Conservation (phyloP, 2,888 invertebrate species). For the Nomada lathburiana region DNA sequence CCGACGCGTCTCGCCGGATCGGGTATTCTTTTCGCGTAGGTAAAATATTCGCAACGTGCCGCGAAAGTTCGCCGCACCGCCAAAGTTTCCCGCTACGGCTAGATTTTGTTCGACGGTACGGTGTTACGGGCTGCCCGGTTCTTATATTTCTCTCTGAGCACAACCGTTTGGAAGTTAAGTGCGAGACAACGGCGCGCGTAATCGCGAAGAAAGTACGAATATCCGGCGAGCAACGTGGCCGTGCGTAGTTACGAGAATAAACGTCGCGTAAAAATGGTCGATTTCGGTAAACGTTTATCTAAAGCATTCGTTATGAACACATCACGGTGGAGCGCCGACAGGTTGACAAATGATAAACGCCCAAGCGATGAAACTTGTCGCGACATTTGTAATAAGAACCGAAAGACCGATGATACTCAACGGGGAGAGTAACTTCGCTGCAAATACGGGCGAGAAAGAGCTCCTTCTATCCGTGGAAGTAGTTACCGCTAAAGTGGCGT, state of each 20-base stretch:
- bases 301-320: conserved; percentile 3
- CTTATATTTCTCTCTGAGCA: conserved; percentile 10
- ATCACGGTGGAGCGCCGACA: background rate
- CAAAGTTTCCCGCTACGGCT: conserved; percentile 55
- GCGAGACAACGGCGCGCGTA: background rate
- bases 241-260: background rate
- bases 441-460: conserved; percentile 30
- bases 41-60: conserved; percentile 59
- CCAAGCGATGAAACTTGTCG: background rate
- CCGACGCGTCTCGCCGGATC: background rate
- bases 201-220: conserved; percentile 5
- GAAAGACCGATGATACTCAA: background rate
- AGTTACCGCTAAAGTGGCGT: conserved; percentile 59
- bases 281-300: background rate
- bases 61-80: conserved; percentile 43
- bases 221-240: too few species aligned
- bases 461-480: conserved; percentile 30
- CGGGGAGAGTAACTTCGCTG: conserved; percentile 44
- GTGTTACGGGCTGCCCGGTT: conserved; percentile 41
- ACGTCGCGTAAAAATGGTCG: background rate
- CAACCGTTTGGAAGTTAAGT: conserved; percentile 13
- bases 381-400: conserved; percentile 16
- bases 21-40: conserved; percentile 60
- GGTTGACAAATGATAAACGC: conserved; percentile 15
- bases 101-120: conserved; percentile 48